These are phyloP conservation scores for Drosophila mojavensis DNA, from an alignment of 1,140 invertebrate genomes.

Conservation along the genomic window DNA sequence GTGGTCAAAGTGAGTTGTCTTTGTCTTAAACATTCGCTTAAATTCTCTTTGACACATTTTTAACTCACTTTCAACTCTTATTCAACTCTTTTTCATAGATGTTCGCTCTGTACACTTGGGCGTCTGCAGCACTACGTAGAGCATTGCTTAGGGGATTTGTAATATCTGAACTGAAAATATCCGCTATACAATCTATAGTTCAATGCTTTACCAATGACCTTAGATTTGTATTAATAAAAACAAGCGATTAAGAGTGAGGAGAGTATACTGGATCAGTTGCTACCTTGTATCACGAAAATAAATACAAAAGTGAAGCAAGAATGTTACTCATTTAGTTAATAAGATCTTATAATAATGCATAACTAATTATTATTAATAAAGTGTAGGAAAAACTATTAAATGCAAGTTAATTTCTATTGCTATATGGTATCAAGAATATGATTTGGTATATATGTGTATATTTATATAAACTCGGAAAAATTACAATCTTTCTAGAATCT, in stretches of 20 bases:
- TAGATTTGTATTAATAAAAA: constrained; percentile 22
- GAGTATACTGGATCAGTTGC: neutral
- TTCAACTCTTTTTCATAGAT: constrained; percentile 28
- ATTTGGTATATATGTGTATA: too few species aligned
- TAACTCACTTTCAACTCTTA: neutral
- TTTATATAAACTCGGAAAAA: neutral
- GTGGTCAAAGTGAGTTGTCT: constrained; percentile 85
- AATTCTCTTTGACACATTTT: neutral
- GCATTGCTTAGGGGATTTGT: neutral
- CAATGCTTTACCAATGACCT: constrained; percentile 35
- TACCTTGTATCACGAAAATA: neutral
- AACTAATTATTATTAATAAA: too few species aligned
- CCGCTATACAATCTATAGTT: constrained; percentile 27
- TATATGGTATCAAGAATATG: too few species aligned
- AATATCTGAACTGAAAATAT: neutral
- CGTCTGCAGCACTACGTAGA: constrained; percentile 35
- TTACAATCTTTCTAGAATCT: too few species aligned
- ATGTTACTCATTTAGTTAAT: too few species aligned
- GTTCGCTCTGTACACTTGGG: constrained; percentile 36
- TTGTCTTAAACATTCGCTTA: neutral
- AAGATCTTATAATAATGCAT: too few species aligned
- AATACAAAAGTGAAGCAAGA: neutral
- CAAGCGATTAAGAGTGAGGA: neutral
- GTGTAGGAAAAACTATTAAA: too few species aligned
- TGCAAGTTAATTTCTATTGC: too few species aligned